phyloP scores from a whole-genome alignment of 2,888 invertebrate species.

The Diaperis boleti region DNA sequence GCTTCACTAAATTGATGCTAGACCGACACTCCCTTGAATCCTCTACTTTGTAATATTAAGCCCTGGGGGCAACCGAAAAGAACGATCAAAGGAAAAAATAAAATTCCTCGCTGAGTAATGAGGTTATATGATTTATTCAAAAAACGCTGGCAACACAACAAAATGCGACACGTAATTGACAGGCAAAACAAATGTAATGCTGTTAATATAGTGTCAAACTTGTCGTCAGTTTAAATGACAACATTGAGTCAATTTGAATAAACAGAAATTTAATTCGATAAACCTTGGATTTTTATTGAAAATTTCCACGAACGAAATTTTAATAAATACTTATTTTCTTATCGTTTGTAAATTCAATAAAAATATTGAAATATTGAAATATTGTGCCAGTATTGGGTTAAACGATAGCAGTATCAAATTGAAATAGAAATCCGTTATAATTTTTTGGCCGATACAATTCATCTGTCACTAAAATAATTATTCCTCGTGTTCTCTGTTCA shows the following conservation, averaged over 20 bases:
- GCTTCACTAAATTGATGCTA: constrained; percentile 34
- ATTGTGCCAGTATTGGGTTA: no score
- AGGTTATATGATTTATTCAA: constrained; percentile 33
- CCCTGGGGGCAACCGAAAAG: constrained; percentile 22
- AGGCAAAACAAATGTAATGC: constrained; percentile 10
- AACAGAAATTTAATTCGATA: constrained; percentile 19
- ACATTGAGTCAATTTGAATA: constrained; percentile 1
- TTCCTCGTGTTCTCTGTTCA: no score
- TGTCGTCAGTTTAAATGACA: constrained; percentile 13
- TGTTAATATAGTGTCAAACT: constrained; percentile 22
- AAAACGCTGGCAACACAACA: constrained; percentile 17
- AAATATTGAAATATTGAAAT: no score
- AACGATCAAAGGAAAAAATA: constrained; percentile 33
- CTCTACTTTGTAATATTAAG: constrained; percentile 35
- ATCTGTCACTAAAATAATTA: no score
- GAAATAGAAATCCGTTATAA: no score
- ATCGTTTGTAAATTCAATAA: no score
- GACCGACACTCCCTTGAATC: constrained; percentile 30
- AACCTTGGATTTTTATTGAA: no score
- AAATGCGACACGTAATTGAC: constrained; percentile 23
- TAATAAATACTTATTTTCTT: no score
- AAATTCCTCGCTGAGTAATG: constrained; percentile 23
- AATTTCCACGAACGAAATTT: no score
- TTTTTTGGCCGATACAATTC: no score
- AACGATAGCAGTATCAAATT: no score